Evolutionary conservation across 1,140 invertebrate species (phyloP).

Genomic region (Aphidius ervi): DNA sequence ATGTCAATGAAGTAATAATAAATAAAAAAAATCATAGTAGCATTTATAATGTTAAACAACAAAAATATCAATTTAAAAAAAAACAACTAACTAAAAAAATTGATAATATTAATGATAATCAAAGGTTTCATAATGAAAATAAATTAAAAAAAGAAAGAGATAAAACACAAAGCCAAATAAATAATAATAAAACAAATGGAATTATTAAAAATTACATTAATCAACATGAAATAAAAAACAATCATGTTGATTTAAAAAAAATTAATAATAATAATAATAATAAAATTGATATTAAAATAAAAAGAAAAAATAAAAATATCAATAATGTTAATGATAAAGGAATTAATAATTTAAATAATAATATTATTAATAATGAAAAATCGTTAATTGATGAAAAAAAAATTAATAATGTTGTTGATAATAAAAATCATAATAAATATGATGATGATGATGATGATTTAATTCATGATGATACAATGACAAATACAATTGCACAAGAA

Average conservation of each 20-base stretch:
- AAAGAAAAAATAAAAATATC: background rate
- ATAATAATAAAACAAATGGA: background rate
- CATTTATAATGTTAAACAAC: too few species aligned
- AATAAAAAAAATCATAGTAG: too few species aligned
- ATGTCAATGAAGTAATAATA: too few species aligned
- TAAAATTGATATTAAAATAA: conserved; percentile 1
- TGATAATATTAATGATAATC: too few species aligned
- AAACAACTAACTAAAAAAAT: too few species aligned
- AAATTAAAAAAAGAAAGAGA: conserved; percentile 5
- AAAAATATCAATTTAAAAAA: too few species aligned
- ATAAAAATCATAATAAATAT: background rate
- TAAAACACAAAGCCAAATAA: conserved; percentile 1
- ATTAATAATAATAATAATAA: background rate
- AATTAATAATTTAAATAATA: too few species aligned
- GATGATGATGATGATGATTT: conserved; percentile 1
- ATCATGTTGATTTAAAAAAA: conserved; percentile 10
- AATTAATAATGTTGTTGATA: background rate
- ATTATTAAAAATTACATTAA: too few species aligned
- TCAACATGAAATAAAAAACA: conserved; percentile 12
- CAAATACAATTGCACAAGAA: conserved; percentile 44
- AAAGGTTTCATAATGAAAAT: background rate
- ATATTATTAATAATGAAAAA: too few species aligned
- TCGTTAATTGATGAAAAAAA: background rate
- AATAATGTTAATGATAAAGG: background rate
- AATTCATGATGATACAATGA: conserved; percentile 26